Percentiles rank a stretch among this genome's conserved stretches.
Evolutionary conservation across 2,797 vertebrate species (phyloP).

Genomic region (Sylvilagus floridanus): DNA sequence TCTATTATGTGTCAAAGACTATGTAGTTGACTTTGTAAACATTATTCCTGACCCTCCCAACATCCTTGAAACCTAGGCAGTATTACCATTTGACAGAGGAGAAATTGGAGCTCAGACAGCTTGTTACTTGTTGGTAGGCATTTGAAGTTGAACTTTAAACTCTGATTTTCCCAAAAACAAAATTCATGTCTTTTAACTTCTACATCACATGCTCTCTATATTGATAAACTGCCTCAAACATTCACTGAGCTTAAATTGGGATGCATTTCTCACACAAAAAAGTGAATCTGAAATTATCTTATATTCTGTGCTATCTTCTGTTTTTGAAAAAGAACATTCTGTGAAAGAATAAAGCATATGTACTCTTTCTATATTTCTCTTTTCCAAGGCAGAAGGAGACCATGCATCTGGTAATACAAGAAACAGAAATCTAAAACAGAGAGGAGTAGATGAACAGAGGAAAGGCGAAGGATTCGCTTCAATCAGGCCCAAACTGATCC

Average conservation of each 20-base stretch:
- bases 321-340: slow-evolving; percentile 72
- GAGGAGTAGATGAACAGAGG: slow-evolving; percentile 20
- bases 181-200: not conserved
- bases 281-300: slow-evolving; percentile 36
- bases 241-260: not conserved
- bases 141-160: not conserved
- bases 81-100: not conserved
- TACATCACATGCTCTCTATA: not conserved
- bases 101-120: not conserved
- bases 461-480: not conserved
- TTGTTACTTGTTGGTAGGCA: not conserved
- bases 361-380: slow-evolving; percentile 36
- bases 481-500: slow-evolving; percentile 58
- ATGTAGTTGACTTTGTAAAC: not conserved
- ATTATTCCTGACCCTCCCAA: not conserved
- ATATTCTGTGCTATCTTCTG: slow-evolving; percentile 41
- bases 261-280: not conserved
- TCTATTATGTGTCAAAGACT: not conserved
- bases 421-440: not conserved
- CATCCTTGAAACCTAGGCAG: not conserved
- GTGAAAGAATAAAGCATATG: slow-evolving; percentile 62
- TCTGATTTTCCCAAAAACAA: not conserved
- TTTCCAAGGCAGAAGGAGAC: not conserved
- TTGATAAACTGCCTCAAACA: not conserved
- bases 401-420: not conserved